Conservation (phyloP, 1,140 invertebrate genomes). For the Hypothenemus hampei region DNA sequence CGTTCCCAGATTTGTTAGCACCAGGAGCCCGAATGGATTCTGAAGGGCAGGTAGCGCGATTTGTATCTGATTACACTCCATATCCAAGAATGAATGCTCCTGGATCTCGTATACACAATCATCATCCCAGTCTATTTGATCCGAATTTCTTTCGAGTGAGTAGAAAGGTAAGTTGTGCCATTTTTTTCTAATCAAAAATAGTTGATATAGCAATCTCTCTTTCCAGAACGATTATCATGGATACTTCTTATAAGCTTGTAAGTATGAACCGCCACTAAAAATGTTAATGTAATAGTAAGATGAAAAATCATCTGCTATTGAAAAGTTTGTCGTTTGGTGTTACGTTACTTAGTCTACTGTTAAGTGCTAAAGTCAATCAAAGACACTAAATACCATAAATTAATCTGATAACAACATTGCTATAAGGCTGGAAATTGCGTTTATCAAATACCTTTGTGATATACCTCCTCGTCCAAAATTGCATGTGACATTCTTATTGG, state of each 20-base stretch:
- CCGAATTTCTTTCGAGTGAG: constrained; percentile 37
- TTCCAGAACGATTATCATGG: constrained; percentile 28
- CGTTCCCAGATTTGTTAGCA: constrained; percentile 45
- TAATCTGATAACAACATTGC: constrained; percentile 27
- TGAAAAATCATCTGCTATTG: constrained; percentile 19
- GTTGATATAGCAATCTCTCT: background rate
- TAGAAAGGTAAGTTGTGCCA: constrained; percentile 12
- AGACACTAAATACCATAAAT: constrained; percentile 1
- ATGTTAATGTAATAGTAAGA: constrained; percentile 11
- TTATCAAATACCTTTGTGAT: constrained; percentile 18
- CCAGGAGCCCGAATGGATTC: constrained; percentile 34
- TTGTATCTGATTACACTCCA: constrained; percentile 25
- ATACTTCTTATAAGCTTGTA: constrained; percentile 23
- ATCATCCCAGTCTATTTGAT: constrained; percentile 36
- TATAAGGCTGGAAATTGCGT: constrained; percentile 22
- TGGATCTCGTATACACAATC: constrained; percentile 19
- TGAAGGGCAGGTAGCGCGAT: constrained; percentile 28
- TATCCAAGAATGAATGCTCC: constrained; percentile 25
- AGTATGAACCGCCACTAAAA: constrained; percentile 15
- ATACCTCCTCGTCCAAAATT: constrained; percentile 1
- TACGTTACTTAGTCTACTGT: constrained; percentile 11
- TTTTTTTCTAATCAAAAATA: no score
- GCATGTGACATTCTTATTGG: no score
- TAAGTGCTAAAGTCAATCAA: constrained; percentile 28
- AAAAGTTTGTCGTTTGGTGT: constrained; percentile 25